phyloP scores from a whole-genome alignment of 1,140 invertebrate genomes.

The Microplitis demolitor region DNA sequence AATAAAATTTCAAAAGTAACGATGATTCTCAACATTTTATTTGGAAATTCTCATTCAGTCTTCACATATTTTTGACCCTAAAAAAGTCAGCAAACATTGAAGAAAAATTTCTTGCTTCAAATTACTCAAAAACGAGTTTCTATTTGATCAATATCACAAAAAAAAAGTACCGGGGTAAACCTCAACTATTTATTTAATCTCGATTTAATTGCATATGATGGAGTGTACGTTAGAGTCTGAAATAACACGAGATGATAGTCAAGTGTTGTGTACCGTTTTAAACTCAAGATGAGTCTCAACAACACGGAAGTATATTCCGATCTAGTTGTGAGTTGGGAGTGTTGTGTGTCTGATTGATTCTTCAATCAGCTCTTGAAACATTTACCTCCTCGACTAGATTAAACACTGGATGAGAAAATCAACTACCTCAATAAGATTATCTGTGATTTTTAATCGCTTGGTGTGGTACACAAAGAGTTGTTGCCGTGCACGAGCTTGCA shows the following conservation, averaged over 20 bases:
- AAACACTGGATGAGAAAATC: constrained; percentile 16
- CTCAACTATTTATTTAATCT: constrained; percentile 23
- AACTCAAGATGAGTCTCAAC: constrained; percentile 27
- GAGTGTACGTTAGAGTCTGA: too few relatives aligned
- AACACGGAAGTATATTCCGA: constrained; percentile 23
- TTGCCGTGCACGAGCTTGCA: constrained; percentile 34
- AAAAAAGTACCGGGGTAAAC: constrained; percentile 18
- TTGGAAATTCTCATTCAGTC: too few relatives aligned
- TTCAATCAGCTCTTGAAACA: constrained; percentile 17
- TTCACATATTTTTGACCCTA: too few relatives aligned
- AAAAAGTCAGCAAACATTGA: too few relatives aligned
- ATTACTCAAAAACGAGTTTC: too few relatives aligned
- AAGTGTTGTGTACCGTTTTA: constrained; percentile 14
- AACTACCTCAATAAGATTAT: constrained; percentile 18
- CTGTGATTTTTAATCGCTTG: constrained; percentile 3
- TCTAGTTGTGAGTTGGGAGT: background rate
- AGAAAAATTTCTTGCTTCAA: too few relatives aligned
- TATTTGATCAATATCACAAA: background rate
- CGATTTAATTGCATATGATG: constrained; percentile 38
- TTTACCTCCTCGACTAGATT: constrained; percentile 4
- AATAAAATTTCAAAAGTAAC: too few relatives aligned
- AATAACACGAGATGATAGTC: background rate
- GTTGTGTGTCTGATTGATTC: constrained; percentile 13
- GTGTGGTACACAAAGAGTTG: constrained; percentile 13
- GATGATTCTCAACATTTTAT: too few relatives aligned